Base-by-base conservation (phyloP, 2,113 vertebrate genomes). In the Oncorhynchus kisutch region DNA sequence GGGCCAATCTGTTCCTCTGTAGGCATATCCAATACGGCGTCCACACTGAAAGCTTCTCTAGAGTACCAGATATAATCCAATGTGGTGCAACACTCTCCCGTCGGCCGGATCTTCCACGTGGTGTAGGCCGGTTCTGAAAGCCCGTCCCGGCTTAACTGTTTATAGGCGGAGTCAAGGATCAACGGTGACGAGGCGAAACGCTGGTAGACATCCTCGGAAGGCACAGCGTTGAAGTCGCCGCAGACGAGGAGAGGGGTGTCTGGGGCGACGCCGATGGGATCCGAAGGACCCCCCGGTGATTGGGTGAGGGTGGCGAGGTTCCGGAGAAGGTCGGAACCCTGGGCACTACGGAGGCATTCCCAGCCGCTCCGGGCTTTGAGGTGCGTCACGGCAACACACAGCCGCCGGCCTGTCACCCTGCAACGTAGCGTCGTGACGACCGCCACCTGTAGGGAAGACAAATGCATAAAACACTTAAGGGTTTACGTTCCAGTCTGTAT, bases 11-110 rank as follows among this genome's bases (percentile, higher is more conserved):
- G 95, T 67, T 97, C 95, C 75, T 97, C 98, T 0, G 93, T 96
- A 73, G 97, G 96, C 81, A 99, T 77, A 72, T 90, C 92, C 54
- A 99, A 90, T 2, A 97, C 94, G 0, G 93, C 87, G 2, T 94
- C 91, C 77, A 98, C 98, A 0, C 88, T 91, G 45, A 99, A 91
- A 0, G 90, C 88, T 0, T 92, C 92, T 73, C 86, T 90, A 0
- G 95, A 96, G 84, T 98, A 99, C 98, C 98, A 99, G 85, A 99
- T 96, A 73, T 99, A 99, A 91, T 99, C 98, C 87, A 99, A 93
- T 0, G 98, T 99, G 81, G 94, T 91, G n/a, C 96, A 90, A 91
- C 95, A 94, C 82, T 99, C 98, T 14, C 98, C 98, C 0, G 95
- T 95, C 0, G 95, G 93, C 4, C 97, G 94, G 81, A 99, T 98